These are phyloP conservation scores for Oreocharis arfaki DNA, from an alignment of 2,113 vertebrate genomes.

Conservation along the genomic window DNA sequence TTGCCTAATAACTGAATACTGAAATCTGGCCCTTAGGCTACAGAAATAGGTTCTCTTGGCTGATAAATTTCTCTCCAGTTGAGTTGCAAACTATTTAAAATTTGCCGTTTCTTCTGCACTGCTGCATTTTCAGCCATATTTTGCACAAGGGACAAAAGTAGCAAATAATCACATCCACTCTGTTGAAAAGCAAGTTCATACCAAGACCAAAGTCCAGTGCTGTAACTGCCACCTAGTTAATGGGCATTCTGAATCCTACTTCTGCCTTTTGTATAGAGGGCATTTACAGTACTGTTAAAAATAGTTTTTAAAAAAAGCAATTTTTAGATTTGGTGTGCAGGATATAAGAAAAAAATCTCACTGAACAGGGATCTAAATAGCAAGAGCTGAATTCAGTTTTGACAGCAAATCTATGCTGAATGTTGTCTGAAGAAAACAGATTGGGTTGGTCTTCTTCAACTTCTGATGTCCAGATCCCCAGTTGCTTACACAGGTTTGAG, in stretches of 20 bases:
- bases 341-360: not conserved
- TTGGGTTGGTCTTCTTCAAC: not conserved
- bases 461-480: not conserved
- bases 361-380: not conserved
- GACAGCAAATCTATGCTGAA: not conserved
- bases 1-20: not conserved
- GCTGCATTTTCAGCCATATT: not conserved
- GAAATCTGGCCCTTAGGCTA: not conserved
- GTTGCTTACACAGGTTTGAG: not conserved
- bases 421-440: not conserved
- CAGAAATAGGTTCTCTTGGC: not conserved
- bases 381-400: not conserved
- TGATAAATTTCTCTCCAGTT: not conserved
- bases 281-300: not conserved
- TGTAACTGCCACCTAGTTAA: not conserved
- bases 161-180: not conserved
- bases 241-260: not conserved
- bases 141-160: not conserved
- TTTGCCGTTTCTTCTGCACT: not conserved
- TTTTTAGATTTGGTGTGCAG: not conserved
- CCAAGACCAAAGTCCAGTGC: not conserved
- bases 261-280: not conserved
- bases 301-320: not conserved
- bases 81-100: not conserved
- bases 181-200: not conserved